A percentile compares a stretch with the other conserved stretches of the same genome.
Conservation (phyloP, 2,888 invertebrate genomes). For the Oxyteleia sp. region DNA sequence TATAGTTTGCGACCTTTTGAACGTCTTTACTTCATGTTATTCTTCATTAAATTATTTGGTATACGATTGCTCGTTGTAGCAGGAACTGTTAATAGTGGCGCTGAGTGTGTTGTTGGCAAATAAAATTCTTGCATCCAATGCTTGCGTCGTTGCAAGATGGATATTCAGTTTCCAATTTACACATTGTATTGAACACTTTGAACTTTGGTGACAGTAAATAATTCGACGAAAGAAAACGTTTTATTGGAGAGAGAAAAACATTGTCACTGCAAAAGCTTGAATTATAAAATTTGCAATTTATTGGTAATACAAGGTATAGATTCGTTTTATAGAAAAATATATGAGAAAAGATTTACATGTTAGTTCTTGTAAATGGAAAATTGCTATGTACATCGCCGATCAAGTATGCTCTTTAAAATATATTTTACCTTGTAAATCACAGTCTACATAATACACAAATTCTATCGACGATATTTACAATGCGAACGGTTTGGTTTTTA, state of each 20-base stretch:
- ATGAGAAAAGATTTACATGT: conserved; percentile 4
- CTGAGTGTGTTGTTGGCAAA: conserved; percentile 76
- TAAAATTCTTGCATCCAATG: conserved; percentile 58
- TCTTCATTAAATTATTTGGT: conserved; percentile 83
- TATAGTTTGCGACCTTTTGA: conserved; percentile 22
- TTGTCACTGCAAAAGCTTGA: background rate
- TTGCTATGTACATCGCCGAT: conserved; percentile 35
- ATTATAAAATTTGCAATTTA: background rate
- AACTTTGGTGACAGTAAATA: conserved; percentile 5
- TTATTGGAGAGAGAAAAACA: conserved; percentile 36
- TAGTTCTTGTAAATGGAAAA: conserved; percentile 21
- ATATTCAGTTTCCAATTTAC: conserved; percentile 4
- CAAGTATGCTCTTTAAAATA: conserved; percentile 27
- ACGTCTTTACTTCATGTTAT: conserved; percentile 33
- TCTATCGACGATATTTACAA: conserved; percentile 45
- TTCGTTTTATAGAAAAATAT: conserved; percentile 45
- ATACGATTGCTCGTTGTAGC: conserved; percentile 84
- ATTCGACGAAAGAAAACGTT: background rate
- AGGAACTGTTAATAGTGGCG: conserved; percentile 84
- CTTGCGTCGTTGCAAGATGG: conserved; percentile 1
- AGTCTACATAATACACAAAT: conserved; percentile 43
- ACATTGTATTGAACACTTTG: background rate
- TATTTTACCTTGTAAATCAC: conserved; percentile 45
- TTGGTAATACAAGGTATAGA: conserved; percentile 14
- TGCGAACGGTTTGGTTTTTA: conserved; percentile 1